Evolutionary conservation across 2,888 invertebrate species (phyloP).

Genomic region (Eristalis arbustorum): DNA sequence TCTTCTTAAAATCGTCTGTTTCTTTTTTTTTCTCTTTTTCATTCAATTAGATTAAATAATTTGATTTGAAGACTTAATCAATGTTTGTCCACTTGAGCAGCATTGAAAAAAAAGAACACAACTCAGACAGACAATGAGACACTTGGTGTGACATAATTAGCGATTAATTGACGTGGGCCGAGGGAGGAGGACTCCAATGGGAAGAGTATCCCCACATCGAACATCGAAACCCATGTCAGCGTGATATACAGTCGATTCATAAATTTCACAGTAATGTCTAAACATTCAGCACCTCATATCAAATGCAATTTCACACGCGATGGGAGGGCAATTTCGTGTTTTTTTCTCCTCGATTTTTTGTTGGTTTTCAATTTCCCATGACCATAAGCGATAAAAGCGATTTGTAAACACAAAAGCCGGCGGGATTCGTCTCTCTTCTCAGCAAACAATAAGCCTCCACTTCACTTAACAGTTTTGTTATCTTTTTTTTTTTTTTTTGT

Average conservation of each 20-base stretch:
- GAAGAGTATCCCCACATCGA: not conserved
- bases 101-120: slow-evolving; percentile 23
- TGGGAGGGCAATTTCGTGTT: not conserved
- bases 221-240: slow-evolving; percentile 44
- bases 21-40: not conserved
- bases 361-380: slow-evolving; percentile 18
- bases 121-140: slow-evolving; percentile 27
- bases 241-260: slow-evolving; percentile 40
- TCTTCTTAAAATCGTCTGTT: not conserved
- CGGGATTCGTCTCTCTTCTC: slow-evolving; percentile 1
- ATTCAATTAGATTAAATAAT: not conserved
- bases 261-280: slow-evolving; percentile 22
- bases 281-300: slow-evolving; percentile 10
- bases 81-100: not conserved
- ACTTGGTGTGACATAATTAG: slow-evolving; percentile 58
- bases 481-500: slow-evolving; percentile 12
- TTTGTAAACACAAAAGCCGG: slow-evolving; percentile 63
- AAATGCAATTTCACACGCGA: slow-evolving; percentile 47
- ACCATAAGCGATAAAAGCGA: slow-evolving; percentile 27
- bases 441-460: slow-evolving; percentile 15
- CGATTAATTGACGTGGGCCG: slow-evolving; percentile 28
- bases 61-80: not conserved
- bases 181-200: not conserved
- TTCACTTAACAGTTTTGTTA: slow-evolving; percentile 11
- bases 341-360: too few species aligned